Percentiles rank a stretch among this genome's conserved stretches.
Evolutionary conservation across 1,140 invertebrate genomes (phyloP).

Genomic region (Tenebrio molitor): DNA sequence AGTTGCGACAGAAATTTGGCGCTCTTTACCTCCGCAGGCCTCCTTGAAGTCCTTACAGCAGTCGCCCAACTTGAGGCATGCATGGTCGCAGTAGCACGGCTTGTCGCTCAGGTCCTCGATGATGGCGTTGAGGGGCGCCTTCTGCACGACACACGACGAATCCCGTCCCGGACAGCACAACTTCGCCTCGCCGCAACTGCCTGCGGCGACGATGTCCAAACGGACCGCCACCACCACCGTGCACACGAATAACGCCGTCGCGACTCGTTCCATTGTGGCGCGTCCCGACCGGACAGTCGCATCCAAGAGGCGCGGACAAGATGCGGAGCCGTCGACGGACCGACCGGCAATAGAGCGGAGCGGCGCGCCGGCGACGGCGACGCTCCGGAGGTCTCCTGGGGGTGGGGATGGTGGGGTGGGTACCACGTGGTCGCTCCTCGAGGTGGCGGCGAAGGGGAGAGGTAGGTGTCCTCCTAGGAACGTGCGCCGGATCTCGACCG

Average conservation of each 20-base stretch:
- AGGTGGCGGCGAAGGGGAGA: not conserved
- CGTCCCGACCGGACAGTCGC: not conserved
- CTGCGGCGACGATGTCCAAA: constrained; percentile 62
- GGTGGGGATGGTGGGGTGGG: not conserved
- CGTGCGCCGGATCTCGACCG: not conserved
- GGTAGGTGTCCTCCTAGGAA: not conserved
- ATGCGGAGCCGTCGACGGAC: constrained; percentile 1
- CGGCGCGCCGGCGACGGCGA: not conserved
- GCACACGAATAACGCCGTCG: not conserved
- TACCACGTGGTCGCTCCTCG: not conserved
- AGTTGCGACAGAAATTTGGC: too few relatives aligned
- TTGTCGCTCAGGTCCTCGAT: constrained; percentile 85
- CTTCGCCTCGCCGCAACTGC: constrained; percentile 81
- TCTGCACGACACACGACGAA: constrained; percentile 89
- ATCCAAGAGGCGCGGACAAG: not conserved
- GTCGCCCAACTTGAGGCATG: constrained; percentile 87
- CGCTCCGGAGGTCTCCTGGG: not conserved
- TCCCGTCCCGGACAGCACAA: constrained; percentile 86
- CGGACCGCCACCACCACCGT: not conserved
- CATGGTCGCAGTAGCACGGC: constrained; percentile 91
- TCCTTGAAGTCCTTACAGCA: constrained; percentile 89
- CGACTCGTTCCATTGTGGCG: constrained; percentile 2
- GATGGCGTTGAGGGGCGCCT: constrained; percentile 84
- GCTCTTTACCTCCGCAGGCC: constrained; percentile 82
- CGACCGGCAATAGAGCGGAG: not conserved